phyloP scores from a whole-genome alignment of 1,140 invertebrate species.

The Pissodes strobi region DNA sequence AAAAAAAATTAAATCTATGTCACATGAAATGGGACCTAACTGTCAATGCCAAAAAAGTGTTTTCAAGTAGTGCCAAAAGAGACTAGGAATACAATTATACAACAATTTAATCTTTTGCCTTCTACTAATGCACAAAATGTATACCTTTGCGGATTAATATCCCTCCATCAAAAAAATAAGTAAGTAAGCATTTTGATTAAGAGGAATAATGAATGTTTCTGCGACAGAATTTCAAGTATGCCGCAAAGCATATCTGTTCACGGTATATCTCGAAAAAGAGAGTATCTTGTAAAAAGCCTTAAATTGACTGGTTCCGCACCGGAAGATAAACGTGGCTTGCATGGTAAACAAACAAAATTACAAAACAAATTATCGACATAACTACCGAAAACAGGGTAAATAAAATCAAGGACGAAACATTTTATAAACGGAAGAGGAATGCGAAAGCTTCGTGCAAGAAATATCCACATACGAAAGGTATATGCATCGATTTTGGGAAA shows the following conservation, averaged over 20 bases:
- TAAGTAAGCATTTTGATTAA: not conserved
- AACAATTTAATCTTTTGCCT: not conserved
- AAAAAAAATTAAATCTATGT: not conserved
- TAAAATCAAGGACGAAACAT: no score
- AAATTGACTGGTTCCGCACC: slow-evolving; percentile 1
- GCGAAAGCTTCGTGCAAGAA: no score
- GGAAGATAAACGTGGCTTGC: no score
- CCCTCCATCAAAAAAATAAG: not conserved
- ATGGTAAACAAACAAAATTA: no score
- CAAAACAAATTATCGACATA: no score
- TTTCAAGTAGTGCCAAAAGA: not conserved
- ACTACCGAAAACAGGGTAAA: no score
- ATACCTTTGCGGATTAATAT: slow-evolving; percentile 9
- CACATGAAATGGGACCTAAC: not conserved
- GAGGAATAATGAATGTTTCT: not conserved
- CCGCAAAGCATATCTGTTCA: not conserved
- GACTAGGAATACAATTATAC: not conserved
- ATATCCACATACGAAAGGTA: no score
- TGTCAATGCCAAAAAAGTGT: not conserved
- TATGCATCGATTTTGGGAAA: no score
- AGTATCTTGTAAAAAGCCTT: slow-evolving; percentile 7
- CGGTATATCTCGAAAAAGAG: slow-evolving; percentile 11
- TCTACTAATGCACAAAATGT: slow-evolving; percentile 5
- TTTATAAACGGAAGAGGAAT: no score
- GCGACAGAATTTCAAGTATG: not conserved